Evolutionary conservation across 2,888 invertebrate genomes (phyloP), one percentile per base, ranked within the genome.

Genomic region (Steinernema hermaphroditum): DNA sequence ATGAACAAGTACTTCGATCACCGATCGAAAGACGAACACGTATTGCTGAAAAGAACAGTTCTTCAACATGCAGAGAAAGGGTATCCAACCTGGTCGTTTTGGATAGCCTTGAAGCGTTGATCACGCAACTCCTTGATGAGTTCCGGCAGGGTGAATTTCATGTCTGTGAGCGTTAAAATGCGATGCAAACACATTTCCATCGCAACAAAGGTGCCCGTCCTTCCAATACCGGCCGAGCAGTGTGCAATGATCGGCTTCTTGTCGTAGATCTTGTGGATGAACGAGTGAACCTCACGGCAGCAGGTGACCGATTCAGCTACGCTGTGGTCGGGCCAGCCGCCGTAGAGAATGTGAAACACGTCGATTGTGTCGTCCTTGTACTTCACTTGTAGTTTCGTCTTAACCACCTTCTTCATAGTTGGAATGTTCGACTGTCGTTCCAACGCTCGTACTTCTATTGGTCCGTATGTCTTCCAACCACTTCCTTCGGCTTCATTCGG

Each of bases 251-350:
- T 72, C 1, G 77, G 76, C 46, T 72, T 75, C 57, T 72, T 75
- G 14, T 70, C 71, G 41, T 62, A 69, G 32, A 57, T 4, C 8
- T 72, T 57, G 46, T 75, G 77, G n/a, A 78, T 44, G 2, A 70
- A 49, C 14, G 41, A 32, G 49, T 75, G 72, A 12, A 77, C 37
- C 49, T 77, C 72, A 6, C 44, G 68, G 54, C 71, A 74, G 1
- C 72, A 68, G 19, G 71, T 41, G 27, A 73, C 68, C 12, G 68
- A 54, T 19, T 77, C 72, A 1, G 77, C 70, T 2, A 78, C 75
- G 16, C 57, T 41, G 44, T 78, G 77, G 69, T 77, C 77, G 14
- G 77, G 77, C 77, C 77, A 77, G 2, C 77, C 77, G 32, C n/a
- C 22, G 43, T 74, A 77, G 32, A 72, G 72, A 8, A 77, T 16